Conservation (phyloP, 2,113 vertebrate genomes). For the Malaclemys terrapin region DNA sequence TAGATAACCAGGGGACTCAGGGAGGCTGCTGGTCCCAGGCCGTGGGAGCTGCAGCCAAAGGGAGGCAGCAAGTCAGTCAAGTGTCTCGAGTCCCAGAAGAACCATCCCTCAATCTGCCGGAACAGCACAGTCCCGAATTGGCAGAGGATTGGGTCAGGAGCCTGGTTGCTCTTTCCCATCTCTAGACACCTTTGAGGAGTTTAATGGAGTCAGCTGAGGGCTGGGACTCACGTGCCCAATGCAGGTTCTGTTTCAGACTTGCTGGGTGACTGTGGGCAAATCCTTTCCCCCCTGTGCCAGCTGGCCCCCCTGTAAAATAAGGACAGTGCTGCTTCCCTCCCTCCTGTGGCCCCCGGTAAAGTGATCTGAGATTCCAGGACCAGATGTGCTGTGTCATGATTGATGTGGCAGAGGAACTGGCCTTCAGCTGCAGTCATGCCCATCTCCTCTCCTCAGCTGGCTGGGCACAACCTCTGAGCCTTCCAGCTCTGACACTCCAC, state of each 20-base stretch:
- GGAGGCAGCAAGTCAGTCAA: background rate
- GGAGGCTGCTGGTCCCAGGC: accelerated
- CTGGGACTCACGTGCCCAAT: background rate
- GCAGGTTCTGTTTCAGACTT: background rate
- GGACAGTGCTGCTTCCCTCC: background rate
- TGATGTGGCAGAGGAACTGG: background rate
- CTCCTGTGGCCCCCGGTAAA: background rate
- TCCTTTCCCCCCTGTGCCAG: background rate
- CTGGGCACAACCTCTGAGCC: background rate
- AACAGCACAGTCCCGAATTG: background rate
- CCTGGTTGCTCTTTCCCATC: background rate
- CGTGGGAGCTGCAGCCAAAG: background rate
- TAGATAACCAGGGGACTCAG: background rate
- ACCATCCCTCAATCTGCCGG: background rate
- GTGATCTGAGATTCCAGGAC: background rate
- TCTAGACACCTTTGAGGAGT: background rate
- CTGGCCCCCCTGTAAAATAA: background rate
- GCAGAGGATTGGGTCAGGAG: background rate
- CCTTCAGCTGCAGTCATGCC: background rate
- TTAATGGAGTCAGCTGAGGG: background rate
- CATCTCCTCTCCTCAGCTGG: background rate
- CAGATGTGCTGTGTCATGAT: background rate
- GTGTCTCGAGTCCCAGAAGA: background rate
- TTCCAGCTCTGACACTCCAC: background rate
- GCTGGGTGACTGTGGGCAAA: background rate